These are phyloP conservation scores for Muscidifurax raptorellus DNA, from an alignment of 1,140 invertebrate species.

Conservation along the genomic window DNA sequence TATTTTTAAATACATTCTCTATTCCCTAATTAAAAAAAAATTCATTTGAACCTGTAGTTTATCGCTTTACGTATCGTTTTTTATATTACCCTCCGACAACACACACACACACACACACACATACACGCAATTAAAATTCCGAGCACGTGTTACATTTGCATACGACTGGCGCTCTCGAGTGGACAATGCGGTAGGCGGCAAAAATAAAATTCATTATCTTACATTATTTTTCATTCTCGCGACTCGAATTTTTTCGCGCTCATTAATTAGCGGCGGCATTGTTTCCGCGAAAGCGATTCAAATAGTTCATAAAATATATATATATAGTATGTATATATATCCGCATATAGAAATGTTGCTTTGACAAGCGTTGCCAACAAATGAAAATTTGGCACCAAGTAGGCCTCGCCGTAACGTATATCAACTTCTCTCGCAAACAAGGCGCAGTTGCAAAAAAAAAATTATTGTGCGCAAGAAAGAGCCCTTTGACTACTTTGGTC, in stretches of 20 bases:
- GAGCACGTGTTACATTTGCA: conserved; percentile 48
- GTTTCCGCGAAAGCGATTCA: conserved; percentile 2
- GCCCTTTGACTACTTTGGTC: background rate
- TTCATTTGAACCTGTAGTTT: conserved; percentile 8
- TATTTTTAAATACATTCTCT: conserved; percentile 6
- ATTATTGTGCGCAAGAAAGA: background rate
- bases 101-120: background rate
- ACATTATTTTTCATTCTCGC: background rate
- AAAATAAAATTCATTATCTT: conserved; percentile 43
- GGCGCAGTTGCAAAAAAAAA: background rate
- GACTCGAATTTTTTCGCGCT: background rate
- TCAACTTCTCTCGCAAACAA: background rate
- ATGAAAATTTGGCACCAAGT: conserved; percentile 35
- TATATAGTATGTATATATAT: too few relatives aligned
- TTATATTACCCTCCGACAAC: conserved; percentile 14
- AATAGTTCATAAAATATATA: conserved; percentile 25
- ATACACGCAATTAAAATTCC: conserved; percentile 45
- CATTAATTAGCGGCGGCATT: conserved; percentile 5
- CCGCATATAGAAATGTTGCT: background rate
- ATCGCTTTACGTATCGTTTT: background rate
- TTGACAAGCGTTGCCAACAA: conserved; percentile 21
- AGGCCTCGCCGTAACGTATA: background rate
- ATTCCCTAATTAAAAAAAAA: conserved; percentile 40
- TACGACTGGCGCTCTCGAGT: background rate
- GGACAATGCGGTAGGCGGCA: background rate